Evolutionary conservation across 2,888 invertebrate genomes (phyloP).

Genomic region (Orchesella flavescens): DNA sequence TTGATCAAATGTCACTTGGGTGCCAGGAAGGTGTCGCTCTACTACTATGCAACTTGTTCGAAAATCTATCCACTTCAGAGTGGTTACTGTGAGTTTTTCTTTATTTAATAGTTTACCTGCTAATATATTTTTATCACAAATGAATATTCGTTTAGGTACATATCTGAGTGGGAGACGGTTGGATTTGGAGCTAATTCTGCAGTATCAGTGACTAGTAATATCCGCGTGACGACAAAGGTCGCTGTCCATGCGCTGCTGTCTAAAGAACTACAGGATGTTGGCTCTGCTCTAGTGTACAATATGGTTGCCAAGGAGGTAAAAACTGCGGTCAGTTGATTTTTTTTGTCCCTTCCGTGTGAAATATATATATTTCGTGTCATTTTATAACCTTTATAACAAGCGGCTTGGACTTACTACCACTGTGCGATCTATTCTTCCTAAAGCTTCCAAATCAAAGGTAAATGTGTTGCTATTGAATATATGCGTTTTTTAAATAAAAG

Average conservation of each 20-base stretch:
- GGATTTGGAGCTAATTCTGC: slow-evolving; percentile 75
- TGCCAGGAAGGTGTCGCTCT: slow-evolving; percentile 87
- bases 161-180: slow-evolving; percentile 90
- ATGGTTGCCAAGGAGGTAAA: slow-evolving; percentile 95
- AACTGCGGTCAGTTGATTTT: slow-evolving; percentile 90
- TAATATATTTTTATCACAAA: background rate
- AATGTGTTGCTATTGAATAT: slow-evolving; percentile 32
- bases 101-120: background rate
- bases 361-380: background rate
- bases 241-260: slow-evolving; percentile 89
- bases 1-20: slow-evolving; percentile 82
- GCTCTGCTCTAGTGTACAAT: slow-evolving; percentile 91
- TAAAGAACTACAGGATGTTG: slow-evolving; percentile 84
- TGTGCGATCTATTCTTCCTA: slow-evolving; percentile 69
- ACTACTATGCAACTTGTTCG: slow-evolving; percentile 92
- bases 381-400: slow-evolving; percentile 59
- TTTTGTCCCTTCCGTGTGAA: slow-evolving; percentile 1
- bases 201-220: slow-evolving; percentile 83
- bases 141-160: slow-evolving; percentile 78
- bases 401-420: slow-evolving; percentile 69
- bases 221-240: slow-evolving; percentile 91
- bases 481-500: background rate
- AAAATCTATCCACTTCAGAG: slow-evolving; percentile 89
- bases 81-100: slow-evolving; percentile 81
- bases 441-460: slow-evolving; percentile 72